A percentile compares a stretch with the other conserved stretches of the same genome.
Evolutionary conservation across 2,888 invertebrate genomes (phyloP).

Genomic region (Labia minor): DNA sequence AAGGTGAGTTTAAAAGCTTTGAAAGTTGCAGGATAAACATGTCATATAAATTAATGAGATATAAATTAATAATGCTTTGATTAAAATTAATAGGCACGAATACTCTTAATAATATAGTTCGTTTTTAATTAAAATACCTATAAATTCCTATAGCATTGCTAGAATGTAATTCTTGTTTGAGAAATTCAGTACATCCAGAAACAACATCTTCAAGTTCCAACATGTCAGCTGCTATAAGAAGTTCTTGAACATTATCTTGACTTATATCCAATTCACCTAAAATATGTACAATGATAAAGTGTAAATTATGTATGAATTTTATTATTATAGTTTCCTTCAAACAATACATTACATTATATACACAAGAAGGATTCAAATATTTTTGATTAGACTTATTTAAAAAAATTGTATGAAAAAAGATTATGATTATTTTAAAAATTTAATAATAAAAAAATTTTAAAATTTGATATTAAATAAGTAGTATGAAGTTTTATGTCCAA

Average conservation of each 20-base stretch:
- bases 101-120: background rate
- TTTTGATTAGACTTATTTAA: conserved; percentile 15
- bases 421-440: no score
- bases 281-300: background rate
- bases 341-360: conserved; percentile 16
- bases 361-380: conserved; percentile 1
- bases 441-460: no score
- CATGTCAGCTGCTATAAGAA: conserved; percentile 86
- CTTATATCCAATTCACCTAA: conserved; percentile 54
- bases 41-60: no score
- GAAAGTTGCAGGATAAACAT: background rate
- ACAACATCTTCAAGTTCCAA: conserved; percentile 74
- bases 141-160: conserved; percentile 83
- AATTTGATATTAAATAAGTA: no score
- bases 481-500: no score
- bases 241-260: conserved; percentile 74
- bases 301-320: background rate
- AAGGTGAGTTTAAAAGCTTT: background rate
- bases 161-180: conserved; percentile 72
- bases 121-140: conserved; percentile 45
- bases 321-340: background rate
- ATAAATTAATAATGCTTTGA: background rate
- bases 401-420: no score
- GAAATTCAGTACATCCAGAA: conserved; percentile 70
- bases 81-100: background rate